Evolutionary conservation across 2,888 invertebrate genomes (phyloP).

Genomic region (Euproctis similis): DNA sequence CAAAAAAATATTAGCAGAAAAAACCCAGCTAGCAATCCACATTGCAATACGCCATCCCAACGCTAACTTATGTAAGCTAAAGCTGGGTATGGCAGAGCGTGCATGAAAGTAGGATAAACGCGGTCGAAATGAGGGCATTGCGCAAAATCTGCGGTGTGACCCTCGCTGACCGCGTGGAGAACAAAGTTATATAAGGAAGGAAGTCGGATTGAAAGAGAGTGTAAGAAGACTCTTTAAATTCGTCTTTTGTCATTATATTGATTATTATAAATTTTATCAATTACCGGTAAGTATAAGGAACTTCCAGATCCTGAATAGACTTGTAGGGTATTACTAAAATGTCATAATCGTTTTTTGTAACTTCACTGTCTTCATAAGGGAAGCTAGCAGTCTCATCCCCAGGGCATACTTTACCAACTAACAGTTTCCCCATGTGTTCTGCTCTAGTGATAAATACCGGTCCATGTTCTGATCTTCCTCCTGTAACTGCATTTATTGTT

Average conservation of each 20-base stretch:
- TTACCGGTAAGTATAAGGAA: slow-evolving; percentile 4
- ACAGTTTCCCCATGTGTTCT: slow-evolving; percentile 79
- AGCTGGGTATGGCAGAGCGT: too few relatives aligned
- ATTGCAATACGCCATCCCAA: too few relatives aligned
- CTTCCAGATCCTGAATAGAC: slow-evolving; percentile 4
- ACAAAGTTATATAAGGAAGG: too few relatives aligned
- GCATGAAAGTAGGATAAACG: too few relatives aligned
- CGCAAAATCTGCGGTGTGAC: too few relatives aligned
- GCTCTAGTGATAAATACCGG: slow-evolving; percentile 81
- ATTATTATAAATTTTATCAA: background rate
- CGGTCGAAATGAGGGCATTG: too few relatives aligned
- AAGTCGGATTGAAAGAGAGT: too few relatives aligned
- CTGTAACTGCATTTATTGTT: slow-evolving; percentile 79
- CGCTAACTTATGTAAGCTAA: too few relatives aligned
- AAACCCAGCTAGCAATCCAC: too few relatives aligned
- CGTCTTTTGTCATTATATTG: background rate
- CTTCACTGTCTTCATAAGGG: slow-evolving; percentile 59
- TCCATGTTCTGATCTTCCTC: slow-evolving; percentile 65
- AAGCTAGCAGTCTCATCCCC: slow-evolving; percentile 83
- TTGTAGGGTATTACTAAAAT: slow-evolving; percentile 24
- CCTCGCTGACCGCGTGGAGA: too few relatives aligned
- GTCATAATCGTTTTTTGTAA: slow-evolving; percentile 25
- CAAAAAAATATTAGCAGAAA: too few relatives aligned
- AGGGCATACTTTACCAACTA: slow-evolving; percentile 81
- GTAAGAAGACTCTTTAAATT: too few relatives aligned